Conservation (phyloP, 2,888 invertebrate species). For the Sesia apiformis region DNA sequence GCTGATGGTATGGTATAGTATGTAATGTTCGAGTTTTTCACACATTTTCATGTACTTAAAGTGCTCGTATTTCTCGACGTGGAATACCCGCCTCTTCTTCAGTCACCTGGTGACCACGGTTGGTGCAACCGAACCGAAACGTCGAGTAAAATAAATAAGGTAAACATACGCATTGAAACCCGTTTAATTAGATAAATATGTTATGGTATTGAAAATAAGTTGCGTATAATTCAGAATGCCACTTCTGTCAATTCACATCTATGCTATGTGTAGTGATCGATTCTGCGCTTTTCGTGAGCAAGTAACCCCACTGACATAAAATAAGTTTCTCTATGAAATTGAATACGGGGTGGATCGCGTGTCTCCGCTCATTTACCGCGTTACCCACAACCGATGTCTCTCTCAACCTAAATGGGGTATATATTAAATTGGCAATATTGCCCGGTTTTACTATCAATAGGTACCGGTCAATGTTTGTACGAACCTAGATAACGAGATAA, state of each 20-base stretch:
- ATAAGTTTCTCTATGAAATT: conserved; percentile 65
- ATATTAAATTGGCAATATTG: conserved; percentile 55
- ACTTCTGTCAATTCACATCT: neutral
- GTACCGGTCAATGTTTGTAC: conserved; percentile 25
- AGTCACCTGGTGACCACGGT: no score
- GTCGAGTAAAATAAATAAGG: no score
- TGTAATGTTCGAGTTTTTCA: no score
- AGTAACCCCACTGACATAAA: conserved; percentile 43
- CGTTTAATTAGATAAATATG: no score
- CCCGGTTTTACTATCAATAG: conserved; percentile 40
- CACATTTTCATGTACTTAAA: no score
- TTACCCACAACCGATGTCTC: conserved; percentile 49
- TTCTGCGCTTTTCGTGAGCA: conserved; percentile 43
- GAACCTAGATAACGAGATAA: conserved; percentile 55
- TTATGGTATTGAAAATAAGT: no score
- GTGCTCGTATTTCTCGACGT: no score
- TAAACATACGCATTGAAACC: no score
- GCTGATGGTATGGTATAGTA: no score
- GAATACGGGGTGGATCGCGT: conserved; percentile 56
- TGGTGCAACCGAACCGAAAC: no score
- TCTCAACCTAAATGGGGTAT: conserved; percentile 43
- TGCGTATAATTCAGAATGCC: no score
- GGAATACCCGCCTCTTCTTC: no score
- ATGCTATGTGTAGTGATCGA: conserved; percentile 28
- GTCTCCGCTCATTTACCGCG: conserved; percentile 40